Conservation (phyloP, 2,113 vertebrate genomes). For the Apodemus sylvaticus region DNA sequence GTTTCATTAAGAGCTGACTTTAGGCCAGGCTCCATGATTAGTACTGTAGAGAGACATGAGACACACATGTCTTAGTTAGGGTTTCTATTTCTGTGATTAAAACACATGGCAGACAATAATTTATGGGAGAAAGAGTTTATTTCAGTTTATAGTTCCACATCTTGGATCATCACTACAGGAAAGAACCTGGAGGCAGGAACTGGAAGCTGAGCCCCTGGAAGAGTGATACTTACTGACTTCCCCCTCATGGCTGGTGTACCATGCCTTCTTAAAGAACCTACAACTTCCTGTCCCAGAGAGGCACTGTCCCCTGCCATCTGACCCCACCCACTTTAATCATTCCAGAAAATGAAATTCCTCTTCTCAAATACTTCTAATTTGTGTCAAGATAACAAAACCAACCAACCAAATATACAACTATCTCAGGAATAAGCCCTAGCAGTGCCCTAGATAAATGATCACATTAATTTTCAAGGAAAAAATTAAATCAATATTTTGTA, state of each 20-base stretch:
- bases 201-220: neutral
- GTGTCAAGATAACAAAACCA: neutral
- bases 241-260: neutral
- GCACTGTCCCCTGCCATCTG: neutral
- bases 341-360: neutral
- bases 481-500: neutral
- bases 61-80: neutral
- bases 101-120: neutral
- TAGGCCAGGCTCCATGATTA: neutral
- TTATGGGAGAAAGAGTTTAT: neutral
- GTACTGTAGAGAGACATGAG: neutral
- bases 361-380: neutral
- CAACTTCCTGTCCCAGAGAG: neutral
- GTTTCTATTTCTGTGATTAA: neutral
- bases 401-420: neutral
- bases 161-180: neutral
- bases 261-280: neutral
- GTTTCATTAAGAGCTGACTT: neutral
- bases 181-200: neutral
- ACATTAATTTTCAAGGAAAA: conserved; percentile 1
- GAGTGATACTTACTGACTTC: neutral
- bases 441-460: neutral
- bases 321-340: neutral
- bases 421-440: fast-evolving
- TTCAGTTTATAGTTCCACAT: neutral